Evolutionary conservation across 1,140 invertebrate genomes (phyloP).

Genomic region (Drosophila funebris): DNA sequence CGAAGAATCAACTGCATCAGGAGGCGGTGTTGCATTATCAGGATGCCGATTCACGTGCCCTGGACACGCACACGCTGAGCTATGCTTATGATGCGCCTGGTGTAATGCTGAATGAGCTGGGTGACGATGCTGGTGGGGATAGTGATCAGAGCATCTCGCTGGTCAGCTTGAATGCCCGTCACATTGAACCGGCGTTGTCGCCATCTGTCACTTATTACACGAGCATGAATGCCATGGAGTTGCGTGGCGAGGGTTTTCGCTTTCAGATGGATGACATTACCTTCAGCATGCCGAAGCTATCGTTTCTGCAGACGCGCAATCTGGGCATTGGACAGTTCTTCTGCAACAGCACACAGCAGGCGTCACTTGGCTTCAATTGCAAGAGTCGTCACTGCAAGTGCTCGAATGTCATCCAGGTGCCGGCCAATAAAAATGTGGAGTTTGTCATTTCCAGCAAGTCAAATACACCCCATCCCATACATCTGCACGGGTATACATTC

Average conservation of each 20-base stretch:
- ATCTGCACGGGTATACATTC: constrained; percentile 80
- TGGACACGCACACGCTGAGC: constrained; percentile 53
- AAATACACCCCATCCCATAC: constrained; percentile 69
- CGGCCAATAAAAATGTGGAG: constrained; percentile 71
- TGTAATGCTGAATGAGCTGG: constrained; percentile 63
- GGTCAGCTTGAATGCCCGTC: constrained; percentile 49
- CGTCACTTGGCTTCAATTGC: constrained; percentile 69
- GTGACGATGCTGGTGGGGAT: constrained; percentile 33
- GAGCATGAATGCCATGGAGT: constrained; percentile 66
- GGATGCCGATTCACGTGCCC: constrained; percentile 45
- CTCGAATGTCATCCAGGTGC: constrained; percentile 79
- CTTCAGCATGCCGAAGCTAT: constrained; percentile 74
- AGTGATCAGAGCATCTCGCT: constrained; percentile 53
- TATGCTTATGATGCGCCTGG: constrained; percentile 71
- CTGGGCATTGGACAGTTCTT: constrained; percentile 70
- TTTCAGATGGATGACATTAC: constrained; percentile 82
- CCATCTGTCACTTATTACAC: constrained; percentile 63
- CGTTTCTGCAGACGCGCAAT: constrained; percentile 75
- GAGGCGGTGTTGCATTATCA: constrained; percentile 74
- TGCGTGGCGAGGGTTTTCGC: constrained; percentile 57
- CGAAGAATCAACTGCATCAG: constrained; percentile 69
- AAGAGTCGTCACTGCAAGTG: constrained; percentile 66
- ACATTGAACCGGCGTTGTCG: constrained; percentile 26
- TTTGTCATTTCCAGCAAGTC: constrained; percentile 73
- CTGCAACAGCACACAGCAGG: constrained; percentile 72